These are phyloP conservation scores for Steromphala cineraria DNA, from an alignment of 2,888 invertebrate genomes.

Conservation along the genomic window DNA sequence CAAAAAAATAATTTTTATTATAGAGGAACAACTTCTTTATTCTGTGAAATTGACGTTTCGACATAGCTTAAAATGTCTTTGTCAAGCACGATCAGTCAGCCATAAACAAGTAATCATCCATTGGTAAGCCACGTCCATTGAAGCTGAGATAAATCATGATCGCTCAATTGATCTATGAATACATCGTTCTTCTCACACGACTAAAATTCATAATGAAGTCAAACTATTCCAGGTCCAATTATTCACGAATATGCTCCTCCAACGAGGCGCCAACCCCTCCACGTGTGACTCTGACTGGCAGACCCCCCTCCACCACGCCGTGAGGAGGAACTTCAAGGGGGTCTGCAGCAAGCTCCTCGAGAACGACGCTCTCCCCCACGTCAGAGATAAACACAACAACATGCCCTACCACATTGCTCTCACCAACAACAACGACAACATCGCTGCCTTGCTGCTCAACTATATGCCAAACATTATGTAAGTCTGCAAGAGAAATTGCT, in stretches of 20 bases:
- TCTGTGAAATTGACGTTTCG: no score
- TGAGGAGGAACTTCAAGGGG: constrained; percentile 51
- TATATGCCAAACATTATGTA: constrained; percentile 60
- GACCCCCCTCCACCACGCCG: constrained; percentile 65
- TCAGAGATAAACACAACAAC: constrained; percentile 46
- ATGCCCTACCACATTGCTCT: constrained; percentile 60
- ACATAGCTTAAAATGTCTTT: no score
- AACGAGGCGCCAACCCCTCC: constrained; percentile 62
- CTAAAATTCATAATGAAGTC: no score
- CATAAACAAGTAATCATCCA: no score
- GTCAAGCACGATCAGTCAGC: no score
- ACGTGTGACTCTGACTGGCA: constrained; percentile 43
- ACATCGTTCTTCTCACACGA: no score
- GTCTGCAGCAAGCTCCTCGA: constrained; percentile 62
- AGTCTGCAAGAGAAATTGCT: constrained; percentile 27
- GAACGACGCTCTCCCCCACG: constrained; percentile 58
- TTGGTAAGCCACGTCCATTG: no score
- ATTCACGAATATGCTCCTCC: constrained; percentile 56
- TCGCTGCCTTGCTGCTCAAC: constrained; percentile 55
- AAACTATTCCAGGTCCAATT: constrained; percentile 50
- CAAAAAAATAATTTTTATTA: no score
- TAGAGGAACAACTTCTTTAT: no score
- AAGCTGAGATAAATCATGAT: no score
- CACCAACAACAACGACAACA: constrained; percentile 56
- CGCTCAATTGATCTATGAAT: no score